A percentile compares a stretch with the other conserved stretches of the same genome.
Evolutionary conservation across 2,888 invertebrate species (phyloP).

Genomic region (Onthophagus sagittarius): DNA sequence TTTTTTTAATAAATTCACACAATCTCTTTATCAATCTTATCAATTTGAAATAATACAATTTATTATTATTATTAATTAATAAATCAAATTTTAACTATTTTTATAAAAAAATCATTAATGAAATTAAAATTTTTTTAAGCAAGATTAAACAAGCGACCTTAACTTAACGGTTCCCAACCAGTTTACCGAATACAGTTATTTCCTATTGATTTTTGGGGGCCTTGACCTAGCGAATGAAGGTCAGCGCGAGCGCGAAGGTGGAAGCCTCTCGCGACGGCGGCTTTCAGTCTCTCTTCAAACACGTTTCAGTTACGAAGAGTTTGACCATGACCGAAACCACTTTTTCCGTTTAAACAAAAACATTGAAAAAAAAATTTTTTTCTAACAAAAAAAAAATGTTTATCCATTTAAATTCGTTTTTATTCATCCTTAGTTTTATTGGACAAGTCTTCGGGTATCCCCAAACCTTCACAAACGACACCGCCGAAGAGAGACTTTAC

Average conservation of each 20-base stretch:
- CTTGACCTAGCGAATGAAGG: slow-evolving; percentile 22
- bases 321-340: background rate
- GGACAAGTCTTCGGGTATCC: background rate
- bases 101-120: too few species aligned
- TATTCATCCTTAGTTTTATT: background rate
- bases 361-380: too few species aligned
- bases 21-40: too few species aligned
- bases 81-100: too few species aligned
- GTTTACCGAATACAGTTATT: background rate
- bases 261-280: background rate
- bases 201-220: slow-evolving; percentile 13
- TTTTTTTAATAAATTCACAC: too few species aligned
- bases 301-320: background rate
- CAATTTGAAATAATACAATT: too few species aligned
- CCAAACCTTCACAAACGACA: too few species aligned
- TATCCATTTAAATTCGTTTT: too few species aligned
- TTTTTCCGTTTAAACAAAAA: background rate
- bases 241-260: slow-evolving; percentile 13
- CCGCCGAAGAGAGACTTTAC: slow-evolving; percentile 26
- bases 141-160: background rate
- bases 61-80: too few species aligned
- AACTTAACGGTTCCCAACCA: background rate
- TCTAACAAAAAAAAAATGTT: too few species aligned
- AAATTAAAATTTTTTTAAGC: background rate
- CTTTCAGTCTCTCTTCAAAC: background rate